These are phyloP conservation scores for Austrofundulus limnaeus DNA, from an alignment of 2,113 vertebrate genomes.

Conservation along the genomic window DNA sequence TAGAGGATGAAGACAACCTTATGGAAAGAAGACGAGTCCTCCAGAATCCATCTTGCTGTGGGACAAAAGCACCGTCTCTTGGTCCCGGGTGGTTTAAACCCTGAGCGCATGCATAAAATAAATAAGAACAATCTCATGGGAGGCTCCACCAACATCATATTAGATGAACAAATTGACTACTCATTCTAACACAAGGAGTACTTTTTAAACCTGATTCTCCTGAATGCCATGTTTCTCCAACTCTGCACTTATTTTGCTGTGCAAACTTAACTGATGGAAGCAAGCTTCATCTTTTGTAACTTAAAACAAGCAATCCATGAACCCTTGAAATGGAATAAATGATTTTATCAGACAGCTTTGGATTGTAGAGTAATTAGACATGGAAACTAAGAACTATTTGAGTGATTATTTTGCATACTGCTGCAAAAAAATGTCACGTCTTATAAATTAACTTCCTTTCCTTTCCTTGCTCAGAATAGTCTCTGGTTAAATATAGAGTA, in stretches of 20 bases:
- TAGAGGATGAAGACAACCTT: neutral
- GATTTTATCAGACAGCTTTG: neutral
- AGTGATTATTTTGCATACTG: constrained; percentile 1
- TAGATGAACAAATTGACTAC: constrained; percentile 21
- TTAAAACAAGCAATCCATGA: neutral
- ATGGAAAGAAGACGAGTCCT: neutral
- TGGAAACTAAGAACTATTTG: neutral
- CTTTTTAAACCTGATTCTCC: neutral
- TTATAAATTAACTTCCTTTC: neutral
- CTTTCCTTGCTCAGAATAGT: neutral
- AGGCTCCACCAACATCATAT: constrained; percentile 10
- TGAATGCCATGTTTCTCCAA: neutral
- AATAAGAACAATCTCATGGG: constrained; percentile 18
- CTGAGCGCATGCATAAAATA: constrained; percentile 17
- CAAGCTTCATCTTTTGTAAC: neutral
- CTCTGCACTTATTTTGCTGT: neutral
- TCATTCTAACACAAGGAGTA: neutral
- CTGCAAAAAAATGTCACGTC: neutral
- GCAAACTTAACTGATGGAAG: neutral
- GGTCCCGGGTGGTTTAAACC: constrained; percentile 14
- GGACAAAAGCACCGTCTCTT: neutral
- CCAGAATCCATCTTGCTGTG: neutral
- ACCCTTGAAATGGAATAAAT: neutral
- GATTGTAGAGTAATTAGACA: neutral
- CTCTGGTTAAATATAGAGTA: neutral